Base-by-base conservation (phyloP, 2,113 vertebrate species). In the Rhea pennata region DNA sequence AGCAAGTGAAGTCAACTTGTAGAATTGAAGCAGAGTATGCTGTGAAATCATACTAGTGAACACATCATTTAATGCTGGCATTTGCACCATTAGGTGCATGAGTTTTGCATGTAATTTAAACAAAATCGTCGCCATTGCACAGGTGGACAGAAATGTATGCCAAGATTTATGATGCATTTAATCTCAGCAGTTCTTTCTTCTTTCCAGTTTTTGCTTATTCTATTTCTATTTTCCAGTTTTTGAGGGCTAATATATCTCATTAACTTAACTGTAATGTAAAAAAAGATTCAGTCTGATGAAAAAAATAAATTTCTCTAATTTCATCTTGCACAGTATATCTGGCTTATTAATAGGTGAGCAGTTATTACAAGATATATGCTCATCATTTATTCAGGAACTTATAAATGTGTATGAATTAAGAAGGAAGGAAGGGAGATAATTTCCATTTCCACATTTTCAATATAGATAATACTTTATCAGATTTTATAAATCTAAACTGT, bases 401-500 rank as follows among this genome's bases (percentile, higher is more conserved):
- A 80, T 42, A 61, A 92, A 92, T 12, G 9, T 84, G 39, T 59
- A 51, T 46, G 46, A 80, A 80, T 78, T 59, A 69, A 3, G 5
- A 26, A 64, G 12, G 33, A 10, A 90, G 5, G 22, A 78, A 91
- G 10, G 6, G 16, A 91, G 44, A 93, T n/a, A 73, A 20, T 70
- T 78, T 19, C 64, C 73, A 91, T 72, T 87, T 72, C 48, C 21
- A 84, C 27, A 33, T 69, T 90, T 93, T 65, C 44, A 86, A 72
- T 75, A 86, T 19, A 90, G 15, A 90, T 80, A 71, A 21, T 31
- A 87, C 46, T 83, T 83, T 65, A 86, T 42, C 24, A 22, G 44
- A 73, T 87, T 96, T 96, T 94, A 82, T 88, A 79, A 84, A 91
- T 77, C 71, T 71, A 88, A 94, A 24, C 6, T 31, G 6, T 12